phyloP scores from a whole-genome alignment of 1,140 invertebrate species.

The Aporrectodea caliginosa region DNA sequence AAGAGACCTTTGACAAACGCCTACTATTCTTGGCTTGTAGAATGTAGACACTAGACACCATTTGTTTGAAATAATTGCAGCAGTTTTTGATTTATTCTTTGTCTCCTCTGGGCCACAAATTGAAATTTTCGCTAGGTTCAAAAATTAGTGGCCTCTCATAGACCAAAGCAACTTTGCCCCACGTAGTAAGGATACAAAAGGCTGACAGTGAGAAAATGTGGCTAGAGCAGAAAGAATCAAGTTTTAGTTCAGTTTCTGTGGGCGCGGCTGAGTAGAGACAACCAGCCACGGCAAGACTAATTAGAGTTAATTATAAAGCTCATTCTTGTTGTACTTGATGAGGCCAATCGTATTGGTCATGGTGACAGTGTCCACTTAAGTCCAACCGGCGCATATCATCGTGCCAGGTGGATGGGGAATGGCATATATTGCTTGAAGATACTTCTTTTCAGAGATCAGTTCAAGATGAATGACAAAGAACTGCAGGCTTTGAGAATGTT shows the following conservation, averaged over 20 bases:
- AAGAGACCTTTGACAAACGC: neutral
- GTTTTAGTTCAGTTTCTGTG: neutral
- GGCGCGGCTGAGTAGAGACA: neutral
- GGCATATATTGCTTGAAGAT: neutral
- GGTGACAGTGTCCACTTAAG: neutral
- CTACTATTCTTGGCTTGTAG: conserved; percentile 2
- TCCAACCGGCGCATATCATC: neutral
- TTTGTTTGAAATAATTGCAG: neutral
- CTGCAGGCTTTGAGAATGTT: neutral
- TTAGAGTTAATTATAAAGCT: neutral
- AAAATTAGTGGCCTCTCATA: neutral
- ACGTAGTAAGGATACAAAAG: neutral
- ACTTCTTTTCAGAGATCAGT: neutral
- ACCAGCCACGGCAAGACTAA: neutral
- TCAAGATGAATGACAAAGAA: conserved; percentile 3
- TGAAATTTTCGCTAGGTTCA: neutral
- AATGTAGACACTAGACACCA: too few species aligned
- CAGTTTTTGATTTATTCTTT: neutral
- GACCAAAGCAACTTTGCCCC: neutral
- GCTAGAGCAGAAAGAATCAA: neutral
- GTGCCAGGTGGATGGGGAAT: neutral
- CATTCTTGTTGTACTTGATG: neutral
- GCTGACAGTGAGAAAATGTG: neutral
- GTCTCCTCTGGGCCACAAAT: neutral
- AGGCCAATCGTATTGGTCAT: neutral